These are phyloP conservation scores for Tinea semifulvella DNA, from an alignment of 2,888 invertebrate genomes.

Conservation along the genomic window DNA sequence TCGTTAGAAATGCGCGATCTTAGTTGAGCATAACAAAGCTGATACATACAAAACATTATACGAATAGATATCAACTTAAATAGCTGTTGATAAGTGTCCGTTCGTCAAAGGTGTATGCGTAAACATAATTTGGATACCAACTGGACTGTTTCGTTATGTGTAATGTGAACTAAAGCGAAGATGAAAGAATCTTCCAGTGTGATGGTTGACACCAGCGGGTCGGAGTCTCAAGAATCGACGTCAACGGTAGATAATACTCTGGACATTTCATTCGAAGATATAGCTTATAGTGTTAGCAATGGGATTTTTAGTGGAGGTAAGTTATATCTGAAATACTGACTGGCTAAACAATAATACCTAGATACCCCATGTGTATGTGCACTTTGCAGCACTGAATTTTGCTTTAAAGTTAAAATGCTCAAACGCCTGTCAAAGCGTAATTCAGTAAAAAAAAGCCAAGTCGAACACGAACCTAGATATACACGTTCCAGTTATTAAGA, in stretches of 20 bases:
- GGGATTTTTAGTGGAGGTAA: conserved; percentile 67
- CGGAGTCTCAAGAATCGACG: conserved; percentile 49
- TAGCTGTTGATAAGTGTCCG: no score
- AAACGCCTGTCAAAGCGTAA: background rate
- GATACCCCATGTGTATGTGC: no score
- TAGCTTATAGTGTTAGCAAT: conserved; percentile 71
- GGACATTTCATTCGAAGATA: conserved; percentile 72
- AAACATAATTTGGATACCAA: no score
- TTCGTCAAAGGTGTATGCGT: no score
- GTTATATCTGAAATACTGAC: conserved; percentile 18
- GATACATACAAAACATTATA: no score
- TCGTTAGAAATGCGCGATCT: background rate
- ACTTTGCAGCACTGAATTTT: no score
- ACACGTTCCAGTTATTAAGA: no score
- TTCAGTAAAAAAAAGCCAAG: background rate
- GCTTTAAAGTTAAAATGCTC: no score
- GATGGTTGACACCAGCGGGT: conserved; percentile 42
- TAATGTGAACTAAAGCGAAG: background rate
- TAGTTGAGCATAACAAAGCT: no score
- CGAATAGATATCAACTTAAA: no score
- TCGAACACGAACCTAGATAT: background rate
- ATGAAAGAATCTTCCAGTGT: conserved; percentile 1
- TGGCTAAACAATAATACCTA: background rate
- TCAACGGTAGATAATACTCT: conserved; percentile 55
- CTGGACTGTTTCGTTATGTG: no score